Conservation (phyloP, 2,888 invertebrate genomes). For the Drosophila demipolita region DNA sequence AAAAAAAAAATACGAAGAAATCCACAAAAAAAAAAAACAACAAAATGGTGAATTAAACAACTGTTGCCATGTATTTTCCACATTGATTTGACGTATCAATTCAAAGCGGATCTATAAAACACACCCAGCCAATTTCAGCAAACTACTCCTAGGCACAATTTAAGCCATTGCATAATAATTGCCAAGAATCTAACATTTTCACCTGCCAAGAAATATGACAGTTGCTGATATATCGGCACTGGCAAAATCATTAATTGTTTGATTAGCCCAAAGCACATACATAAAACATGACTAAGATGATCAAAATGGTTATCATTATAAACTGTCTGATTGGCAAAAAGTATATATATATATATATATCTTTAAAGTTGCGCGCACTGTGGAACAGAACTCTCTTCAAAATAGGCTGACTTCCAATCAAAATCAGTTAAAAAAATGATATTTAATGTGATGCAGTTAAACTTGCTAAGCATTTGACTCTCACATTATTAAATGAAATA, state of each 20-base stretch:
- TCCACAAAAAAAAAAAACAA: background rate
- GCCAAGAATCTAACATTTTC: slow-evolving; percentile 56
- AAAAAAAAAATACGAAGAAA: slow-evolving; percentile 18
- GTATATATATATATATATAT: slow-evolving; percentile 2
- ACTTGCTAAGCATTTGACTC: background rate
- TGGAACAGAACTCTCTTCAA: slow-evolving; percentile 17
- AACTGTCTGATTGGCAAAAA: slow-evolving; percentile 42
- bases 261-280: slow-evolving; percentile 67
- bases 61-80: background rate
- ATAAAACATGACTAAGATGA: slow-evolving; percentile 66
- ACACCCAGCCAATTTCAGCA: slow-evolving; percentile 9
- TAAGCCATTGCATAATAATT: slow-evolving; percentile 38
- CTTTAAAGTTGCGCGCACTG: slow-evolving; percentile 38
- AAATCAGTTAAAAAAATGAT: too few relatives aligned
- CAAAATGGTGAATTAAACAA: slow-evolving; percentile 9
- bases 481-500: background rate
- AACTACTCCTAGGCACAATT: background rate
- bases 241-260: slow-evolving; percentile 55
- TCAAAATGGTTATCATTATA: slow-evolving; percentile 40
- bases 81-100: slow-evolving; percentile 21
- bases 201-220: slow-evolving; percentile 39
- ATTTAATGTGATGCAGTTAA: background rate
- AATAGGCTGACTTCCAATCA: background rate
- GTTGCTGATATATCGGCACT: slow-evolving; percentile 34
- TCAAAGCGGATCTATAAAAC: slow-evolving; percentile 16